Conservation (phyloP, 2,113 vertebrate species). For the Ammospiza caudacuta region DNA sequence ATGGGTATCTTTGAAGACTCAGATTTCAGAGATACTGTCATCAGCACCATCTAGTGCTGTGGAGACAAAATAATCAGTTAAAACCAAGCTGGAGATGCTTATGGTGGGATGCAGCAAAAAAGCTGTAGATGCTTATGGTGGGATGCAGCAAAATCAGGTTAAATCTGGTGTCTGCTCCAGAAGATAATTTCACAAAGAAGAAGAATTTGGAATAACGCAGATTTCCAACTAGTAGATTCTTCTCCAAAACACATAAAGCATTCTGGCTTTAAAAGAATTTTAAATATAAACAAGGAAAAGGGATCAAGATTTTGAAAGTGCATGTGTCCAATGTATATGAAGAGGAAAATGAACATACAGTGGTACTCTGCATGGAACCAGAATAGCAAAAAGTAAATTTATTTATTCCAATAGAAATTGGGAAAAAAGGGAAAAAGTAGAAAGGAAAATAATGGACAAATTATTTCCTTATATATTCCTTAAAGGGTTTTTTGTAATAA, state of each 20-base stretch:
- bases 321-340: neutral
- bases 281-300: neutral
- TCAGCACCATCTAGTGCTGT: slow-evolving; percentile 67
- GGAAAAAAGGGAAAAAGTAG: neutral
- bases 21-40: slow-evolving; percentile 1
- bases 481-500: neutral
- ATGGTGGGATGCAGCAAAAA: too few species aligned
- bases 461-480: neutral
- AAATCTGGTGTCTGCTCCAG: neutral
- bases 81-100: neutral
- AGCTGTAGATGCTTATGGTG: too few species aligned
- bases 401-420: neutral
- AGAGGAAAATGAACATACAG: neutral
- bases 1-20: neutral
- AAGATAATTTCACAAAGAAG: neutral
- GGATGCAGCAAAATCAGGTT: neutral
- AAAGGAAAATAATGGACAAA: neutral
- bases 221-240: neutral
- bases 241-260: neutral
- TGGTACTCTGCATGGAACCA: neutral
- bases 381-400: neutral
- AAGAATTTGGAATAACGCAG: neutral
- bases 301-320: neutral
- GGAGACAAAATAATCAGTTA: neutral
- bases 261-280: neutral